These are phyloP conservation scores for Pseudolaguvia tuberculata DNA, from an alignment of 2,113 vertebrate species.

Conservation along the genomic window DNA sequence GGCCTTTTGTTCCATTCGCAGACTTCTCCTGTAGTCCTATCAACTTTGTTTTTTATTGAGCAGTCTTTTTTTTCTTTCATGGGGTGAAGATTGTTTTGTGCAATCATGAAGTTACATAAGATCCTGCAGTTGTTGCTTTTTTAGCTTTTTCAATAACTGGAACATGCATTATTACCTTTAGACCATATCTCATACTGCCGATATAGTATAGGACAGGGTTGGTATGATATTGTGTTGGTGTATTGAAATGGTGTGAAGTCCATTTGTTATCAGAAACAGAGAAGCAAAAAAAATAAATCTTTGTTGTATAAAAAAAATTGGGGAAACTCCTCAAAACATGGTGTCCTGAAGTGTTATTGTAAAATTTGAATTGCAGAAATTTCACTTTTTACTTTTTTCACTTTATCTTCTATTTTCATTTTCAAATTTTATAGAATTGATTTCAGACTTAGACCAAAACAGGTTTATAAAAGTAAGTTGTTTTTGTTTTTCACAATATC, in stretches of 20 bases:
- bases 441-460: no score
- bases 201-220: neutral
- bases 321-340: neutral
- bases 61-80: conserved; percentile 9
- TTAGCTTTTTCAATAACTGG: neutral
- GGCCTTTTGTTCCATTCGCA: conserved; percentile 40
- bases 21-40: conserved; percentile 6
- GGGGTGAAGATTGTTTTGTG: conserved; percentile 23
- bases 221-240: neutral
- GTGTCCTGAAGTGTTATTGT: neutral
- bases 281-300: neutral
- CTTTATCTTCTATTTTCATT: neutral
- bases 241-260: conserved; percentile 21
- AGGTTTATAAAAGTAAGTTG: no score
- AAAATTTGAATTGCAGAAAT: no score
- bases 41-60: neutral
- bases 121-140: neutral
- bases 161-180: conserved; percentile 16
- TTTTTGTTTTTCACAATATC: neutral
- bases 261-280: conserved; percentile 27
- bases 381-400: no score
- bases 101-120: conserved; percentile 7
- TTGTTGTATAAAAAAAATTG: neutral
- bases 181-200: conserved; percentile 1
- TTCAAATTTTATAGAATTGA: neutral